Evolutionary conservation across 2,888 invertebrate species (phyloP).

Genomic region (Penaeus monodon): DNA sequence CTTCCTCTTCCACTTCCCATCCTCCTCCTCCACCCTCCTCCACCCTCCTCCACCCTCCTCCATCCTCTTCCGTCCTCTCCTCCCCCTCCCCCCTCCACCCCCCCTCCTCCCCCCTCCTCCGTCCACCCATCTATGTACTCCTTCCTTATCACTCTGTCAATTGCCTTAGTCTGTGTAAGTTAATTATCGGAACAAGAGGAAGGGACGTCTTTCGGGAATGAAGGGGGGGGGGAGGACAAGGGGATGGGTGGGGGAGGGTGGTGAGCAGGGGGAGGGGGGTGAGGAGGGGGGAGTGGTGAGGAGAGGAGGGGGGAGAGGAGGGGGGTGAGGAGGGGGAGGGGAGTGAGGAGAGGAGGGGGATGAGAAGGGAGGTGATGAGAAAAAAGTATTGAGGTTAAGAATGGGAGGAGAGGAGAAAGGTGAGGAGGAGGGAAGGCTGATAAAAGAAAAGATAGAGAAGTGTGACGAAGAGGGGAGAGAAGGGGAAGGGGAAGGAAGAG

Average conservation of each 20-base stretch:
- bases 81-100: too few species aligned
- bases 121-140: too few species aligned
- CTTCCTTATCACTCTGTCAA: too few species aligned
- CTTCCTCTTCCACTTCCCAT: neutral
- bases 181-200: too few species aligned
- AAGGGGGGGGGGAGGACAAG: neutral
- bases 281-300: neutral
- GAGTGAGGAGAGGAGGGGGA: neutral
- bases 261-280: neutral
- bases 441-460: neutral
- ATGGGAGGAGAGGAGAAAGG: neutral
- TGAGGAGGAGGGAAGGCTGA: neutral
- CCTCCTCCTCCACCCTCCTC: neutral
- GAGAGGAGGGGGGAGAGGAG: neutral
- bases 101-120: neutral
- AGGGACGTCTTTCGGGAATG: too few species aligned
- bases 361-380: too few species aligned
- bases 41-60: too few species aligned
- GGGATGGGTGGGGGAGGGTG: neutral
- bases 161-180: too few species aligned
- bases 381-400: neutral
- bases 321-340: fast-evolving
- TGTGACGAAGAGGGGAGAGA: too few species aligned
- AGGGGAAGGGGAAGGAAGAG: neutral
- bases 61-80: neutral